Base-by-base conservation (phyloP, 35 echinoderm and acorn worm species). In the Nesometra sesokonis region DNA sequence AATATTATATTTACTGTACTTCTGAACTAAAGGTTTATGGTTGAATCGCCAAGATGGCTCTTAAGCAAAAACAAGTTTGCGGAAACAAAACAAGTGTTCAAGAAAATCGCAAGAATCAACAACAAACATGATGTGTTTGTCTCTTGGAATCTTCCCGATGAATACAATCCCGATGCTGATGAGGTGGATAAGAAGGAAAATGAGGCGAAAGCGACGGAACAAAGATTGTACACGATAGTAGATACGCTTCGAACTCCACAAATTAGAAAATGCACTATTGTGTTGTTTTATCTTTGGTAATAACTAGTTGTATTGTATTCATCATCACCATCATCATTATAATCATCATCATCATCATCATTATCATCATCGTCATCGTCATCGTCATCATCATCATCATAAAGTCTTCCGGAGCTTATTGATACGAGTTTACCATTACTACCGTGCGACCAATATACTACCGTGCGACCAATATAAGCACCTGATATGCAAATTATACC, bases 1-100 rank as follows among this genome's bases (percentile, higher is more conserved):
- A n/a, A n/a, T n/a, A n/a, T n/a, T n/a, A 43, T 29, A 17, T 0
- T 85, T 38, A 31, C 19, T 37, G 5, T 78, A 0, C 35, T 85
- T 85, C 32, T 46, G 33, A 38, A 0, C 30, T n/a, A 4, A 29
- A 94, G 93, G 80, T 31, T 91, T 46, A 34, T 89, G 29, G 31
- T 86, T 0, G 93, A 94, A 52, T 94, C 93, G 9, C 81, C 90
- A 3, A 46, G 93, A 30, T 94, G 93, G 93, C 78, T 94, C n/a
- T 31, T 94, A 17, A 88, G 89, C 23, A 86, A 87, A 5, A 77
- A 76, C 11, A 86, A 90, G 3, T 47, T 38, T 9, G 29, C 81
- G 0, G 89, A 91, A 30, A 90, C 90, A 0, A 39, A 88, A n/a
- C 32, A 77, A 46, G 87, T 94, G 21, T 38, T 94, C 3, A 46